Evolutionary conservation across 2,888 invertebrate species (phyloP).

Genomic region (Eilema griseolum): DNA sequence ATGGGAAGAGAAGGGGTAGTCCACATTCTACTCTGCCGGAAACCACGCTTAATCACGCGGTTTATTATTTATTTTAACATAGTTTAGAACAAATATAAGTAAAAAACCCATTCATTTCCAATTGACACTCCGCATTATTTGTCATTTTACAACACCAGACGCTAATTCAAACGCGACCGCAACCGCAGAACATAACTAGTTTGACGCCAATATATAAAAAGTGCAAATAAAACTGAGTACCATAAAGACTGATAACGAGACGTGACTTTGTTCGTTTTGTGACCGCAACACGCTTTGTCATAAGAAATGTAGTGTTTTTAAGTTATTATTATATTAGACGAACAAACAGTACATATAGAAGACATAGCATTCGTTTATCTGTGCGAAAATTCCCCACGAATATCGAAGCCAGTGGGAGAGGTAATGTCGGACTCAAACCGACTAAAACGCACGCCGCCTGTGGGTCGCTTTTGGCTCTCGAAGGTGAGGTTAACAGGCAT

Average conservation of each 20-base stretch:
- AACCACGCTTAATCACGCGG: too few relatives aligned
- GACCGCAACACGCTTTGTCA: conserved; percentile 50
- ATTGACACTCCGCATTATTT: conserved; percentile 28
- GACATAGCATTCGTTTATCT: too few relatives aligned
- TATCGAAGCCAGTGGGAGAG: too few relatives aligned
- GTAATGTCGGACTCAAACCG: too few relatives aligned
- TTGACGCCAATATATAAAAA: conserved; percentile 55
- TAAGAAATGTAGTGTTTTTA: conserved; percentile 5
- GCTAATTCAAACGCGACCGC: conserved; percentile 50
- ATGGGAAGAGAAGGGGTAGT: too few relatives aligned
- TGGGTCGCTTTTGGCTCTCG: too few relatives aligned
- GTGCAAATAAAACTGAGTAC: conserved; percentile 59
- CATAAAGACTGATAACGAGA: conserved; percentile 75
- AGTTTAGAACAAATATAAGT: not conserved
- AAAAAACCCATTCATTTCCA: conserved; percentile 7
- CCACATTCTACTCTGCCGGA: too few relatives aligned
- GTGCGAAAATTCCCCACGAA: too few relatives aligned
- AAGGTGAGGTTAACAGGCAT: too few relatives aligned
- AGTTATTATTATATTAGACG: too few relatives aligned
- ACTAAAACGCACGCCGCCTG: too few relatives aligned
- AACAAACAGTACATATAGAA: not conserved
- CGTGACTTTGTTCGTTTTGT: conserved; percentile 52
- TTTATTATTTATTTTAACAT: not conserved
- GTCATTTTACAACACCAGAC: conserved; percentile 37
- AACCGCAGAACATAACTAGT: conserved; percentile 56